Evolutionary conservation across 2,797 vertebrate genomes (phyloP), one percentile per base, ranked within the genome.

Genomic region (Darevskia mixta): DNA sequence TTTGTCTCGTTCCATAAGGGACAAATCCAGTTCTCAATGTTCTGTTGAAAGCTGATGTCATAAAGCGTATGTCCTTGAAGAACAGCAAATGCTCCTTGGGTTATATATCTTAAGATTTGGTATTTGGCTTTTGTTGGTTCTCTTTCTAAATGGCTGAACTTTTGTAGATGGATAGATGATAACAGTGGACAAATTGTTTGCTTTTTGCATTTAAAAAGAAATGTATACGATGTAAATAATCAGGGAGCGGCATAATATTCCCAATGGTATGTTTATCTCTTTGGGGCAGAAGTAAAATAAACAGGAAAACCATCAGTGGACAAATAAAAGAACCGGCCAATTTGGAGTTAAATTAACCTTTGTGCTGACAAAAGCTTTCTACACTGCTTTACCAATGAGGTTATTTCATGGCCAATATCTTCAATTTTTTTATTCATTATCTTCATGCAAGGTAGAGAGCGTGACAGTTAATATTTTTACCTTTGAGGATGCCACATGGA

Each of bases 391-490:
- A 92, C 1, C 96, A 97, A 97, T 96, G 95, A 96, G 96, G 96
- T 9, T 94, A 95, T 95, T 96, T 96, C 93, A 94, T 82, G 92
- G 90, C 92, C 94, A 95, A 95, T 91, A 96, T 93, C 92, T 96
- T 96, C 94, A 97, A 15, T 15, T 96, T 97, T 96, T 97, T 96
- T 96, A 97, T 97, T 96, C 91, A 97, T 97, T 96, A 91, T 96
- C 90, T 96, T 97, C 96, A 96, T 95, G 96, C 95, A 96, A 96
- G 91, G 94, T 95, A 95, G 95, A 92, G 94, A 95, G 95, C 95
- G 95, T 94, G 94, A 93, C 94, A 95, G 93, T 88, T 96, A 96
- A 96, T 96, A 93, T 93, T 95, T 92, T 80, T 93, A 78, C 93
- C 93, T 96, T 94, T 91, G 91, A 95, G 91, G 91, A 87, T 94